Percentiles rank a stretch among this genome's conserved stretches.
Evolutionary conservation across 2,888 invertebrate genomes (phyloP).

Genomic region (Homarus gammarus): DNA sequence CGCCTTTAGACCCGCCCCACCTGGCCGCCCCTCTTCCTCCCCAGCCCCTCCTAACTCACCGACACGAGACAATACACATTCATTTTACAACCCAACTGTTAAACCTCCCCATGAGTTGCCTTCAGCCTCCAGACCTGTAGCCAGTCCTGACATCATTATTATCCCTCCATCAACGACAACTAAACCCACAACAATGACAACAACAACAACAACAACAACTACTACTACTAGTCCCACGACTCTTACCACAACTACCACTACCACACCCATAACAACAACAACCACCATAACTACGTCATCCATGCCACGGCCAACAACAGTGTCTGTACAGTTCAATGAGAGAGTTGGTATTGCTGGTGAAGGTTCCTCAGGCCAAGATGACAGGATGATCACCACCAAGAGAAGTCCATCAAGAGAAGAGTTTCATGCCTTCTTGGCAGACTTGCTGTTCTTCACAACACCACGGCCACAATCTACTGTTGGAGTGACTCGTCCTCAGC

Average conservation of each 20-base stretch:
- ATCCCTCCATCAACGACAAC: constrained; percentile 29
- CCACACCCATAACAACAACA: constrained; percentile 13
- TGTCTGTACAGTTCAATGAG: constrained; percentile 30
- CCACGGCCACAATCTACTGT: constrained; percentile 46
- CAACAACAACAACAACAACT: constrained; percentile 14
- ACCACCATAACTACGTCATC: not conserved
- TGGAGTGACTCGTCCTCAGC: constrained; percentile 7
- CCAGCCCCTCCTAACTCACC: not conserved
- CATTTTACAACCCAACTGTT: constrained; percentile 8
- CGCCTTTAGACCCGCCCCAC: not conserved
- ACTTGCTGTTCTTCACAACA: constrained; percentile 61
- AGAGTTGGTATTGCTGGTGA: constrained; percentile 33
- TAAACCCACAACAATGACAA: constrained; percentile 27
- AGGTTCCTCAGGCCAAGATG: not conserved
- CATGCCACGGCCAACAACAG: not conserved
- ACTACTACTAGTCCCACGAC: constrained; percentile 23
- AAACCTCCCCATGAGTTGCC: not conserved
- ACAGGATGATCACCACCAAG: constrained; percentile 55
- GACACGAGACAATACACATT: not conserved
- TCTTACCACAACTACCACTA: constrained; percentile 18
- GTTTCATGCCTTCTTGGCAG: constrained; percentile 57
- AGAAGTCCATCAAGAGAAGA: constrained; percentile 68
- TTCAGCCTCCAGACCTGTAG: not conserved
- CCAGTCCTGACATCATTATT: not conserved
- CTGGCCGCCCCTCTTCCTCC: not conserved